Evolutionary conservation across 2,797 vertebrate species (phyloP), one percentile per base, ranked within the genome.

Genomic region (Pteropus rufus): DNA sequence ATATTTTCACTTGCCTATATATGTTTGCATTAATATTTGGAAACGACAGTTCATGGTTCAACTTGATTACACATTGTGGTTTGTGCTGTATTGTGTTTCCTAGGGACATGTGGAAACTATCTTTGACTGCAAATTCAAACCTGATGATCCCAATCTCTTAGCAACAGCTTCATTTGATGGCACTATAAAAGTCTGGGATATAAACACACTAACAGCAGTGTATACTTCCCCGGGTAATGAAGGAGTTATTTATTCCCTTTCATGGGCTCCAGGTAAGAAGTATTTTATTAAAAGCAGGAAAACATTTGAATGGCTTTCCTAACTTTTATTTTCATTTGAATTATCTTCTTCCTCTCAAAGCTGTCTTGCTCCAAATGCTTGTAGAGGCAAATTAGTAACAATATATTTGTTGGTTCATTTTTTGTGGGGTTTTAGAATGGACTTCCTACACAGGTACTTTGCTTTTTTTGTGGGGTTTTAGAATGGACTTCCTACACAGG

Each of bases 91-190:
- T 95, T 49, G 49, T 49, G 49, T 49, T 49, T 97, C 91, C 88
- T 98, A 99, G 99, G 99, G 99, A 97, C 99, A 99, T 36, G 99
- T 99, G 95, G 99, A 99, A 98, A 99, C 99, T 49, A 99, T 99
- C 97, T 99, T 99, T 97, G 99, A 99, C 98, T 99, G 99, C 97
- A 99, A 99, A 95, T 99, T 99, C 97, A 99, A 99, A 96, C 99
- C 99, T 12, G 99, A 99, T 64, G 99, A 99, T 94, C 99, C 99
- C 77, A 99, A 99, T 98, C 98, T 99, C 96, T 98, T 99, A 97
- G 99, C 99, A 85, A 99, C 99, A 19, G 99, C 99, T 34, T 99
- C 99, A 36, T 99, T 99, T 98, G 99, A 99, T 94, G 99, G 99
- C 93, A 99, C 99, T 58, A 99, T 99, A 96, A 99, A 99, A 98